A percentile compares a stretch with the other conserved stretches of the same genome.
Evolutionary conservation across 2,888 invertebrate species (phyloP).

Genomic region (Microctonus hyperodae): DNA sequence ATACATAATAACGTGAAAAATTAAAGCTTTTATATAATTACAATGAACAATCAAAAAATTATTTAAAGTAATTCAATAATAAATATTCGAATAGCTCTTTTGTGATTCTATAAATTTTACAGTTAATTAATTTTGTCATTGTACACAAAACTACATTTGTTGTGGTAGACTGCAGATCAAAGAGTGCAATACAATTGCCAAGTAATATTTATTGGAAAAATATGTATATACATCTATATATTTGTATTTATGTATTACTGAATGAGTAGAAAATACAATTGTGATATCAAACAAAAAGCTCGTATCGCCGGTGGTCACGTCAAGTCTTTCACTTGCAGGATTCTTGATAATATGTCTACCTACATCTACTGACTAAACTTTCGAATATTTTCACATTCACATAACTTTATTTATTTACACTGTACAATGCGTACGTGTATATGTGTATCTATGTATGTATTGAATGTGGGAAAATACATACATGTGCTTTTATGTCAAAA

Average conservation of each 20-base stretch:
- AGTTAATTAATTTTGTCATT: neutral
- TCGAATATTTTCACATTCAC: neutral
- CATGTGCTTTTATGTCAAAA: neutral
- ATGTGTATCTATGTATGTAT: no score
- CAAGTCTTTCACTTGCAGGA: neutral
- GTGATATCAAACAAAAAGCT: neutral
- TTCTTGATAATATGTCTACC: neutral
- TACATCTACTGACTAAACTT: neutral
- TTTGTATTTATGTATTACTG: neutral
- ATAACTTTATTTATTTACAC: no score
- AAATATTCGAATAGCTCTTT: neutral
- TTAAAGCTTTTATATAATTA: neutral
- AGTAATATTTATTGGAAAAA: no score
- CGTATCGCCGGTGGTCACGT: neutral
- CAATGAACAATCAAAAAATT: neutral
- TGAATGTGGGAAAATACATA: neutral
- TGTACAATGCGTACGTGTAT: no score
- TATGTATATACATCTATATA: no score
- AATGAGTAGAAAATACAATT: neutral
- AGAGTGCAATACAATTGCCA: neutral
- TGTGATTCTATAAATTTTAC: neutral
- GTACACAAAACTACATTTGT: neutral
- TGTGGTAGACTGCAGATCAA: neutral
- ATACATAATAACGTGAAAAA: neutral
- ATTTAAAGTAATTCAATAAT: neutral